Conservation (phyloP, 2,888 invertebrate genomes). For the Mesorhabditis spiculigera region DNA sequence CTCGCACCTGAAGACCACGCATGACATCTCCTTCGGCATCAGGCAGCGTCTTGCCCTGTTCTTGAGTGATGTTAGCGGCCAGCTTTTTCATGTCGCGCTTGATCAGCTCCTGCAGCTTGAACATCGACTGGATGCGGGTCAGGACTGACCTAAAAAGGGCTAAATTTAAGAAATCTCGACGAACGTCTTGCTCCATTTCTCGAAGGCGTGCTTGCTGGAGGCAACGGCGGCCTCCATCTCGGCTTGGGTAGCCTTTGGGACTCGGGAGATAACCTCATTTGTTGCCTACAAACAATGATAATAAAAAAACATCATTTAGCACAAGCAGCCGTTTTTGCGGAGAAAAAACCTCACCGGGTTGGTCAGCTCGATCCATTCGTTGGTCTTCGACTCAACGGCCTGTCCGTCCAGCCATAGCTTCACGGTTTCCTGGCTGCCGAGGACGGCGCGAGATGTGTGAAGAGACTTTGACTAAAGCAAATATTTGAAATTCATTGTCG, state of each 20-base stretch:
- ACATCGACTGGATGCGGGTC: constrained; percentile 87
- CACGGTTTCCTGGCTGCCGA: constrained; percentile 32
- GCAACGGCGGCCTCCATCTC: constrained; percentile 87
- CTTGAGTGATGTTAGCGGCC: constrained; percentile 84
- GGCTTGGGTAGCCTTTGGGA: constrained; percentile 81
- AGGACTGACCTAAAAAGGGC: constrained; percentile 71
- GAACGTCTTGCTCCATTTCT: constrained; percentile 78
- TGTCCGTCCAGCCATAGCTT: constrained; percentile 94
- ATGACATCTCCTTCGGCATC: constrained; percentile 98
- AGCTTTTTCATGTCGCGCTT: constrained; percentile 82
- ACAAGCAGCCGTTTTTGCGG: not conserved
- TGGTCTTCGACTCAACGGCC: constrained; percentile 84
- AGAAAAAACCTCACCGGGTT: constrained; percentile 71
- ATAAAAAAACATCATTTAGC: not conserved
- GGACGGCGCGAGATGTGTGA: not conserved
- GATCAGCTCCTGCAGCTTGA: constrained; percentile 79
- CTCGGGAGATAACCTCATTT: constrained; percentile 69
- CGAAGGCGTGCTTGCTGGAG: constrained; percentile 76
- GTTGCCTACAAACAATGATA: constrained; percentile 59
- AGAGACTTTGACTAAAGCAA: constrained; percentile 3
- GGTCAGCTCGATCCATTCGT: constrained; percentile 88
- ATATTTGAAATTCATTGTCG: not conserved
- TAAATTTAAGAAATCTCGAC: not conserved
- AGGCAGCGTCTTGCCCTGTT: constrained; percentile 92
- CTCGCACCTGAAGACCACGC: constrained; percentile 74